Base-by-base conservation (phyloP, 2,113 vertebrate genomes). In the Channa maculata region DNA sequence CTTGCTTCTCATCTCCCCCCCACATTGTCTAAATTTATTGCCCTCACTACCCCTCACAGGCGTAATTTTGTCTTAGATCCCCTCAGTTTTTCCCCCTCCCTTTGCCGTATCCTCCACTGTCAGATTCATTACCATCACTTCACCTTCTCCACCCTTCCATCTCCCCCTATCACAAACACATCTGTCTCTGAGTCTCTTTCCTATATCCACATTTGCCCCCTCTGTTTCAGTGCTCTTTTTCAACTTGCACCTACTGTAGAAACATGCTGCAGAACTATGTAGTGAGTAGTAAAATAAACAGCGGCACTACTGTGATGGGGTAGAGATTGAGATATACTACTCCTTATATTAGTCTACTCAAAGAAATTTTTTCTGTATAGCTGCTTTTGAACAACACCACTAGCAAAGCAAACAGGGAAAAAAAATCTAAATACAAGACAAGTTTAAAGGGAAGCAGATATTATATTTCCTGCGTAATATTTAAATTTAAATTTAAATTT, bases 241-340 rank as follows among this genome's bases (percentile, higher is more conserved):
- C 53, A 69, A 50, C 24, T 24, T 24, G 24, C 24, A 24, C 1
- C 24, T 24, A 24, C 24, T 24, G 24, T 24, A 24, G 24, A 24
- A 24, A 24, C 24, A 24, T 24, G 62, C 45, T 62, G 58, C n/a
- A 59, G 15, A 6, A n/a, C 61, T 62, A 3, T 77, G 51, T 80
- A 65, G 61, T 53, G 63, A 61, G 62, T 86, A 79, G 58, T 38
- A 87, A 89, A 84, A 87, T 75, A 90, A 86, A 91, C 82, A 80
- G 6, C 15, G 75, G 55, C 46, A 49, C 70, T 87, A 24, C 80
- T 82, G 81, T 77, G 77, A 77, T 79, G 74, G 75, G 82, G 75
- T 70, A 79, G 59, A 67, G 71, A 69, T 81, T 59, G 62, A 89
- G 71, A 79, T 77, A 50, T 68, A 51, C 38, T 24, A 58, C 53